phyloP scores from a whole-genome alignment of 2,797 vertebrate genomes.

The Sebastes paucispinis region DNA sequence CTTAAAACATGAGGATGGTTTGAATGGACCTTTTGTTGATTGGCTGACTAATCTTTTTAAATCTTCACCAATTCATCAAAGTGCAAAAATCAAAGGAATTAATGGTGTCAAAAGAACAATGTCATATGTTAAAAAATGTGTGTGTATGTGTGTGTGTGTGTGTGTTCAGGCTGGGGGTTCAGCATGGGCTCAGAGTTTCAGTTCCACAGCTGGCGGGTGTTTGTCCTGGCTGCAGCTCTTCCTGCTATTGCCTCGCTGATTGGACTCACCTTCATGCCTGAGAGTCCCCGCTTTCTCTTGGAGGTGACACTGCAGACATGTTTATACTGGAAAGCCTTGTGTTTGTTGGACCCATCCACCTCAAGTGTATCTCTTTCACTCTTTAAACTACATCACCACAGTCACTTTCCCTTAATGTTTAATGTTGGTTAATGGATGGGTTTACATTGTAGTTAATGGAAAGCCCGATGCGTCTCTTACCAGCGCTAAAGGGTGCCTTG shows the following conservation, averaged over 20 bases:
- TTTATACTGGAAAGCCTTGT: background rate
- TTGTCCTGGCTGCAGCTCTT: slow-evolving; percentile 90
- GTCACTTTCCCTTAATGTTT: too few species aligned
- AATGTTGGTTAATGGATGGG: too few species aligned
- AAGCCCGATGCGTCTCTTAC: too few species aligned
- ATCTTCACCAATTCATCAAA: background rate
- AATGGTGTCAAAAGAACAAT: background rate
- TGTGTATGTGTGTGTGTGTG: slow-evolving; percentile 22
- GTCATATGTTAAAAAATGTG: slow-evolving; percentile 3
- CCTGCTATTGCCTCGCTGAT: slow-evolving; percentile 90
- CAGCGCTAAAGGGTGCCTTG: too few species aligned
- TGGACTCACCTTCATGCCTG: slow-evolving; percentile 94
- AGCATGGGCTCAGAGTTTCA: slow-evolving; percentile 95
- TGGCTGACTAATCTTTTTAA: background rate
- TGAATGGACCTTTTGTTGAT: background rate
- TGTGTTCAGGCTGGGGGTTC: slow-evolving; percentile 92
- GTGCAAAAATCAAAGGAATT: background rate
- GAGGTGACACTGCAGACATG: slow-evolving; percentile 83
- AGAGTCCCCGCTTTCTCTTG: slow-evolving; percentile 94
- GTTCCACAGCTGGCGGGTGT: slow-evolving; percentile 97
- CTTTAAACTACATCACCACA: too few species aligned
- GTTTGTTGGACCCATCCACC: too few species aligned
- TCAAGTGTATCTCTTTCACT: too few species aligned
- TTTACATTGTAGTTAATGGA: too few species aligned
- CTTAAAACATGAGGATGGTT: background rate